Conservation (phyloP, 2,113 vertebrate species). For the Aldabrachelys gigantea region DNA sequence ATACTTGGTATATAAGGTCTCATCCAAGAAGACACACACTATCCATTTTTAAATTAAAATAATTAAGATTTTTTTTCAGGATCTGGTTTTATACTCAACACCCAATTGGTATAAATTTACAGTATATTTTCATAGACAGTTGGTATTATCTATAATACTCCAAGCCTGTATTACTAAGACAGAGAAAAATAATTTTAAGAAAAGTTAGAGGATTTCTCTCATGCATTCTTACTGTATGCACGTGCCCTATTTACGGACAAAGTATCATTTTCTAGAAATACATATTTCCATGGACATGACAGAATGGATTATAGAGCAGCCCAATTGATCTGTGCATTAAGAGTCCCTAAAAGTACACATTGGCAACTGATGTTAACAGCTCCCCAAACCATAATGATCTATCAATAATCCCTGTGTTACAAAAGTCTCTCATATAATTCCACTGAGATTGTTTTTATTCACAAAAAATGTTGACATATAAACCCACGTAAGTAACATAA, state of each 20-base stretch:
- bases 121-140: background rate
- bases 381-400: conserved; percentile 52
- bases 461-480: conserved; percentile 27
- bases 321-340: conserved; percentile 35
- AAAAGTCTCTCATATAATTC: conserved; percentile 9
- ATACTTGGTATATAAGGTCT: background rate
- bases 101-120: background rate
- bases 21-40: background rate
- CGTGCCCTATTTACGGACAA: background rate
- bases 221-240: background rate
- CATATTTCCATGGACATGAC: background rate
- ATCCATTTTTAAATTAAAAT: background rate
- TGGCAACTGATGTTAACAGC: conserved; percentile 44
- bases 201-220: background rate
- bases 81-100: background rate
- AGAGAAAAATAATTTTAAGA: background rate
- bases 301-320: background rate
- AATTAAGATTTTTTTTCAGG: background rate
- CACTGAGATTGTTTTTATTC: conserved; percentile 68
- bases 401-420: conserved; percentile 45
- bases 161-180: background rate
- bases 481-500: background rate
- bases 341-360: conserved; percentile 55
- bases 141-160: background rate
- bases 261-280: background rate